phyloP scores from a whole-genome alignment of 2,797 vertebrate species.

The Pelodytes ibericus region DNA sequence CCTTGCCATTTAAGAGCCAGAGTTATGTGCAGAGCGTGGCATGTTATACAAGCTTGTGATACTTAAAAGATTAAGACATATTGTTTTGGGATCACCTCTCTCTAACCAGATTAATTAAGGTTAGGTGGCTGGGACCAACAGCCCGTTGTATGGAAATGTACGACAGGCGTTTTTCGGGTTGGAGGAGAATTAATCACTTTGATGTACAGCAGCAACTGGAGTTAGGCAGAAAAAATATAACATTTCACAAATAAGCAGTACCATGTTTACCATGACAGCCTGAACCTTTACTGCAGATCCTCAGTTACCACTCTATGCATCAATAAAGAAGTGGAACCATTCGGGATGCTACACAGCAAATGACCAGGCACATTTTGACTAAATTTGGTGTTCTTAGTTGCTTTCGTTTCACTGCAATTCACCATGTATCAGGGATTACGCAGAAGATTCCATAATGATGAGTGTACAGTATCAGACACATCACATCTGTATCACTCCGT shows the following conservation, averaged over 20 bases:
- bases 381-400: slow-evolving; percentile 2
- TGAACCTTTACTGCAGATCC: not conserved
- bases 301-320: not conserved
- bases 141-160: no score
- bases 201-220: no score
- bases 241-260: no score
- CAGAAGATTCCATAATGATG: not conserved
- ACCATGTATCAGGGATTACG: not conserved
- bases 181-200: no score
- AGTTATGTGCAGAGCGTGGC: not conserved
- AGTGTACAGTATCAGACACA: slow-evolving; percentile 17
- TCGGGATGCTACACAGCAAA: no score
- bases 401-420: no score
- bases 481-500: slow-evolving; percentile 25
- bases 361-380: not conserved
- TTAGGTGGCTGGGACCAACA: no score
- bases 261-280: not conserved
- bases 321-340: not conserved
- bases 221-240: no score
- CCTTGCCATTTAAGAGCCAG: not conserved
- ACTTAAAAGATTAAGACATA: not conserved
- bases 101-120: no score
- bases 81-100: not conserved
- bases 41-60: no score
- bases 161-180: no score